These are phyloP conservation scores for Polia nebulosa DNA, from an alignment of 2,888 invertebrate species.

Conservation along the genomic window DNA sequence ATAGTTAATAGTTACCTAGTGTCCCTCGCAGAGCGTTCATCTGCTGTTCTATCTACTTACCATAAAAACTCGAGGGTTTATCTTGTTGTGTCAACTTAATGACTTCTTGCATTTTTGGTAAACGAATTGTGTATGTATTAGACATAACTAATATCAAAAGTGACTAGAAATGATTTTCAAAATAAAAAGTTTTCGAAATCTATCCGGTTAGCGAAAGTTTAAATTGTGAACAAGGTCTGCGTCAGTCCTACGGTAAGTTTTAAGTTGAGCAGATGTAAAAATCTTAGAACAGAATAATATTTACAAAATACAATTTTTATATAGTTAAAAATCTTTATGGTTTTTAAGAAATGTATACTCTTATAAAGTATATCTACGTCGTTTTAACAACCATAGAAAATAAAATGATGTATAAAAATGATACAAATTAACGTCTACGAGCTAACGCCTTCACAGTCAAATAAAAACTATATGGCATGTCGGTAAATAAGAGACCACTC, in stretches of 20 bases:
- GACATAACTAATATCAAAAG: constrained; percentile 70
- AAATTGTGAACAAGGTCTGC: constrained; percentile 42
- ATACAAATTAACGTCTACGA: constrained; percentile 71
- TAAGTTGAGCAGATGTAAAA: constrained; percentile 90
- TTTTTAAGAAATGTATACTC: constrained; percentile 82
- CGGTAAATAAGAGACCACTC: constrained; percentile 75
- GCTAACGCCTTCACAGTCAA: constrained; percentile 69
- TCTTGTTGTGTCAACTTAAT: constrained; percentile 31
- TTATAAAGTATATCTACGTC: constrained; percentile 86
- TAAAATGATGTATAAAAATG: constrained; percentile 75
- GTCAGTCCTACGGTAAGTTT: constrained; percentile 87
- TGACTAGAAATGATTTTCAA: constrained; percentile 75
- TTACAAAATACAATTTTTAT: constrained; percentile 86
- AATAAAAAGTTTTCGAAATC: constrained; percentile 42
- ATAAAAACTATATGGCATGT: constrained; percentile 77
- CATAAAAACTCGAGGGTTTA: constrained; percentile 67
- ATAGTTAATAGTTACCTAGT: constrained; percentile 60
- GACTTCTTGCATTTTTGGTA: constrained; percentile 49
- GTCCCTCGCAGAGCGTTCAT: constrained; percentile 45
- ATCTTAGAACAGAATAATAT: constrained; percentile 89
- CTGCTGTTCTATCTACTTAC: constrained; percentile 71
- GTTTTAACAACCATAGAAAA: constrained; percentile 79
- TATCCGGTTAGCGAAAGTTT: constrained; percentile 40
- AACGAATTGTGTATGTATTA: constrained; percentile 59
- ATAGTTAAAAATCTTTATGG: constrained; percentile 82